Conservation (phyloP, 2,797 vertebrate genomes). For the Characodon lateralis region DNA sequence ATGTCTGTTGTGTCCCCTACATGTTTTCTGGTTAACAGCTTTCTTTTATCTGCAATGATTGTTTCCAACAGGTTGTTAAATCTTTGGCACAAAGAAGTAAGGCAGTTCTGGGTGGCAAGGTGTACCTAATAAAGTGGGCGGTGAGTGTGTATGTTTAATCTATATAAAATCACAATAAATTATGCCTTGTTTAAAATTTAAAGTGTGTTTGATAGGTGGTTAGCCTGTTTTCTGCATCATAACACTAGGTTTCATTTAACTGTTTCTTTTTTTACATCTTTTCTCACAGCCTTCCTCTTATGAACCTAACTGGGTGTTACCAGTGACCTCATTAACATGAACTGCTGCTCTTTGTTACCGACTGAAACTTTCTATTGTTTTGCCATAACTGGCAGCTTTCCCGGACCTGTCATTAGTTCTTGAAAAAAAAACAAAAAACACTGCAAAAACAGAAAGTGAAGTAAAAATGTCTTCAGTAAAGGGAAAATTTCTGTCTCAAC, state of each 20-base stretch:
- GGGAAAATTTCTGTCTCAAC: background rate
- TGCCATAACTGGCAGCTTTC: background rate
- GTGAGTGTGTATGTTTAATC: background rate
- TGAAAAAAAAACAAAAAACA: background rate
- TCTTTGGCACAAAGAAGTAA: background rate
- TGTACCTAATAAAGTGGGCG: no score
- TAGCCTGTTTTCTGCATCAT: background rate
- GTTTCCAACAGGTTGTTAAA: background rate
- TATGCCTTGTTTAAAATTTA: background rate
- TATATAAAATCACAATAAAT: no score
- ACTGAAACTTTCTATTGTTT: background rate
- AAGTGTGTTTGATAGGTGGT: background rate
- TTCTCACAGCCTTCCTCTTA: background rate
- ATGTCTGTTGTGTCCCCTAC: no score
- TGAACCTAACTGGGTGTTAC: background rate
- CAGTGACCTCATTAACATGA: background rate
- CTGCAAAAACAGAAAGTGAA: background rate
- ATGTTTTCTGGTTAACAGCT: no score
- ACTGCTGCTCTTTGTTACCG: background rate
- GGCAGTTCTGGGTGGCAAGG: background rate
- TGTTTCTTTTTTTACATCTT: background rate
- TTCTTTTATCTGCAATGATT: no score
- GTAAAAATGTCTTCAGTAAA: background rate
- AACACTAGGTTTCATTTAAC: background rate
- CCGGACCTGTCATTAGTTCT: background rate